Evolutionary conservation across 2,113 vertebrate genomes (phyloP).

Genomic region (Cettia cetti): DNA sequence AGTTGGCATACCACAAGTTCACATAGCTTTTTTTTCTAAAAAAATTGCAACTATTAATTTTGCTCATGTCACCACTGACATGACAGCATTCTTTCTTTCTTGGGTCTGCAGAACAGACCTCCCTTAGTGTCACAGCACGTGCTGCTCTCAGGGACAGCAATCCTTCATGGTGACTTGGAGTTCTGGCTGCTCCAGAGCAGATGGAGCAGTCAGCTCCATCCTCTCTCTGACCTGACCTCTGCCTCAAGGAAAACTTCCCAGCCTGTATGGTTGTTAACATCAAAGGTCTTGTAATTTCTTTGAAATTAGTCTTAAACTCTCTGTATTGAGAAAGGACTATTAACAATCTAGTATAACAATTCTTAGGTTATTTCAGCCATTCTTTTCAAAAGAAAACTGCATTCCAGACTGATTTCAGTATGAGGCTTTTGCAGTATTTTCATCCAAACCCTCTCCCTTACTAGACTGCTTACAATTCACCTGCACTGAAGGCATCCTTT

Average conservation of each 20-base stretch:
- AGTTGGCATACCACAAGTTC: not conserved
- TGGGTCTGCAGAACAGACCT: not conserved
- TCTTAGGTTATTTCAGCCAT: not conserved
- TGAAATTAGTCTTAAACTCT: not conserved
- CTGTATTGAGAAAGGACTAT: not conserved
- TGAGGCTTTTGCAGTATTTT: not conserved
- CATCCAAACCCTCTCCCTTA: not conserved
- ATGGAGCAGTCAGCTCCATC: not conserved
- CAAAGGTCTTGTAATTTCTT: not conserved
- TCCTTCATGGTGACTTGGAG: too few species aligned
- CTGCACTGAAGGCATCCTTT: not conserved
- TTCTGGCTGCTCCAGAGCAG: not conserved
- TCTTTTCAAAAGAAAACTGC: not conserved
- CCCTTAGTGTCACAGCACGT: too few species aligned
- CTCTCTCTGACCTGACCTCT: not conserved
- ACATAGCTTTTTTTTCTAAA: not conserved
- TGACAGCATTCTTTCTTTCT: not conserved
- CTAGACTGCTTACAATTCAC: not conserved
- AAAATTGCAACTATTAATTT: not conserved
- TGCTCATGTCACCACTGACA: rapidly evolving
- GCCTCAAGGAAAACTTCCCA: not conserved
- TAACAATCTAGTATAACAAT: not conserved
- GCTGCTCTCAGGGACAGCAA: not conserved
- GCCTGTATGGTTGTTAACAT: not conserved
- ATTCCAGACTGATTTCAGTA: not conserved